These are phyloP conservation scores for Acestrorhynchus altus DNA, from an alignment of 2,797 vertebrate genomes.

Conservation along the genomic window DNA sequence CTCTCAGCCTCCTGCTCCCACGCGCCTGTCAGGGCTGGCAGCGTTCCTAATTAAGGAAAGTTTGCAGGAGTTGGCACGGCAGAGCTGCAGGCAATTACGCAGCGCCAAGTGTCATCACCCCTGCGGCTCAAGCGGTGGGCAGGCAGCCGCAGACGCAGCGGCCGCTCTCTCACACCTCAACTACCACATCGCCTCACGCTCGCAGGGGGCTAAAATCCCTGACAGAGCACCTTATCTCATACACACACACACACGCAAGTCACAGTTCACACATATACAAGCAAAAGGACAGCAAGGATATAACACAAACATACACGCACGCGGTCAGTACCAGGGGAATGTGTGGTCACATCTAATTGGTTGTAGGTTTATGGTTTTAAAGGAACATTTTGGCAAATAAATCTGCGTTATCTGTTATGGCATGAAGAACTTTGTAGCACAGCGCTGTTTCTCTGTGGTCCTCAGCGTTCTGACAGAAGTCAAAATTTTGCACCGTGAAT, in stretches of 20 bases:
- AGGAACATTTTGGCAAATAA: too few species aligned
- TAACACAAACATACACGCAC: too few species aligned
- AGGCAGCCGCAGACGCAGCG: neutral
- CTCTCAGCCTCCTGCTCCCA: constrained; percentile 42
- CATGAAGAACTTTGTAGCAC: too few species aligned
- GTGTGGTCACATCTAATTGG: too few species aligned
- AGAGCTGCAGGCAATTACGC: constrained; percentile 57
- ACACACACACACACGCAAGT: constrained; percentile 9
- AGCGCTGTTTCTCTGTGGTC: too few species aligned
- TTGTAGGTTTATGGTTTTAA: too few species aligned
- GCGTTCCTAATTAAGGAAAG: constrained; percentile 57
- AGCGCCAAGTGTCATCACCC: constrained; percentile 60
- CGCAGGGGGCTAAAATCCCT: constrained; percentile 16
- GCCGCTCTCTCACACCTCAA: constrained; percentile 27
- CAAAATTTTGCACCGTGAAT: too few species aligned
- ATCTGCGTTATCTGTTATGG: too few species aligned
- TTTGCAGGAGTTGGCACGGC: constrained; percentile 57
- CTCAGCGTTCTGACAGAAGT: too few species aligned
- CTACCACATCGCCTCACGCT: constrained; percentile 27
- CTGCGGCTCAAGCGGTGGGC: constrained; percentile 36
- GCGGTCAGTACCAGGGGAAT: too few species aligned
- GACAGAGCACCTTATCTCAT: neutral
- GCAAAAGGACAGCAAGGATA: too few species aligned
- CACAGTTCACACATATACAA: too few species aligned
- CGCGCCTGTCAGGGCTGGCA: constrained; percentile 53